A percentile compares a stretch with the other conserved stretches of the same genome.
phyloP scores from a whole-genome alignment of 2,797 vertebrate species.

The Fundulus diaphanus region DNA sequence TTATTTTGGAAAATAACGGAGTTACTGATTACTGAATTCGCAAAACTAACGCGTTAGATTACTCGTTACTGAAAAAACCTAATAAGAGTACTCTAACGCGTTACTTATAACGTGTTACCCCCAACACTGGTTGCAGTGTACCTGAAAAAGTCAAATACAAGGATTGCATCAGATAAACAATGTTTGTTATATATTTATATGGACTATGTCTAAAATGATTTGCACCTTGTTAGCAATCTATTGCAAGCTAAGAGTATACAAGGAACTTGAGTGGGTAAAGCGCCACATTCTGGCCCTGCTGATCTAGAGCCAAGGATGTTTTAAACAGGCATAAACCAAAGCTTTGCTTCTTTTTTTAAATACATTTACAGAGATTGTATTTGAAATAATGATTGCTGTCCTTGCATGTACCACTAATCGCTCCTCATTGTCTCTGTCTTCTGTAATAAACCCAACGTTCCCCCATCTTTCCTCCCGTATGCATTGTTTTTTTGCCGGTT shows the following conservation, averaged over 20 bases:
- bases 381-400: constrained; percentile 11
- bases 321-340: not conserved
- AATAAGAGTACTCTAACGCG: too few species aligned
- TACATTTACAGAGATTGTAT: not conserved
- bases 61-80: too few species aligned
- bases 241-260: not conserved
- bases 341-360: constrained; percentile 7
- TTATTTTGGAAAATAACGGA: too few species aligned
- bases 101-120: too few species aligned
- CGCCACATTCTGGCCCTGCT: not conserved
- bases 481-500: constrained; percentile 72
- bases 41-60: too few species aligned
- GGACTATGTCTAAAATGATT: too few species aligned
- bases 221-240: too few species aligned
- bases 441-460: constrained; percentile 59
- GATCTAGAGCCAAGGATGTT: not conserved
- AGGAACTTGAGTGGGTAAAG: not conserved
- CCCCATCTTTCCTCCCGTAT: constrained; percentile 39
- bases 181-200: not conserved
- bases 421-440: constrained; percentile 58
- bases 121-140: too few species aligned
- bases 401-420: constrained; percentile 27
- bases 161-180: not conserved
- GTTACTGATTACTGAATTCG: too few species aligned
- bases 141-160: not conserved